phyloP scores from a whole-genome alignment of 2,888 invertebrate species.

The Eupsilia transversa region DNA sequence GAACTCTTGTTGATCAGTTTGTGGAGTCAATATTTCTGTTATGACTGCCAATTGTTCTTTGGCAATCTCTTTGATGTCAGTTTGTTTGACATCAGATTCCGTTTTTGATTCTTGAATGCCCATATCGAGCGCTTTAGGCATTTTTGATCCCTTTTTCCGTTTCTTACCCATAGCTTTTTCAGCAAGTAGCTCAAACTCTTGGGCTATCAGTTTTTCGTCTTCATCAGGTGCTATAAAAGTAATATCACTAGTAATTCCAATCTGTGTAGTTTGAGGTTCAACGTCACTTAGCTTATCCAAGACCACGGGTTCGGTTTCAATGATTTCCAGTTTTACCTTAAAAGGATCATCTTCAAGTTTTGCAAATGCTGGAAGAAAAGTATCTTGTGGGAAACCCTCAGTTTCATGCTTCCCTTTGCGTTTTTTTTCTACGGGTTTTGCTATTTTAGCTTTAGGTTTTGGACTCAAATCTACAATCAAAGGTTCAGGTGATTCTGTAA shows the following conservation, averaged over 20 bases:
- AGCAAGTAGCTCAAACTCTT: slow-evolving; percentile 56
- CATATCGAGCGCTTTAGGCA: slow-evolving; percentile 55
- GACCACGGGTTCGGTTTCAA: slow-evolving; percentile 4
- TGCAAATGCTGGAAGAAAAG: slow-evolving; percentile 6
- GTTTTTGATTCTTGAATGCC: slow-evolving; percentile 39
- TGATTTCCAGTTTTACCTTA: slow-evolving; percentile 12
- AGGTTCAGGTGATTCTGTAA: slow-evolving; percentile 19
- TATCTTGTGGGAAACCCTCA: slow-evolving; percentile 34
- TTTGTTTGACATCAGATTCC: slow-evolving; percentile 39
- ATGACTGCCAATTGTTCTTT: slow-evolving; percentile 47
- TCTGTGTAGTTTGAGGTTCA: not conserved
- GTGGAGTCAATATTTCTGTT: slow-evolving; percentile 49
- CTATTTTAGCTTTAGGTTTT: slow-evolving; percentile 81
- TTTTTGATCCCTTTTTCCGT: slow-evolving; percentile 70
- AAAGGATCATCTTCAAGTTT: slow-evolving; percentile 29
- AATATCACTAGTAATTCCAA: slow-evolving; percentile 16
- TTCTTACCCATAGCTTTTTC: slow-evolving; percentile 69
- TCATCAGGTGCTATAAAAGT: slow-evolving; percentile 29
- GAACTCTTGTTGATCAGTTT: slow-evolving; percentile 43
- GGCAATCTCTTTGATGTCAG: slow-evolving; percentile 25
- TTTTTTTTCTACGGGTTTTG: slow-evolving; percentile 84
- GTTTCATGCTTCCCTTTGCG: slow-evolving; percentile 71
- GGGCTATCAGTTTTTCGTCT: slow-evolving; percentile 46
- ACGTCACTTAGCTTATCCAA: slow-evolving; percentile 3
- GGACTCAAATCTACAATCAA: slow-evolving; percentile 61